Conservation (phyloP, 2,113 vertebrate species). For the Ctenomys sociabilis region DNA sequence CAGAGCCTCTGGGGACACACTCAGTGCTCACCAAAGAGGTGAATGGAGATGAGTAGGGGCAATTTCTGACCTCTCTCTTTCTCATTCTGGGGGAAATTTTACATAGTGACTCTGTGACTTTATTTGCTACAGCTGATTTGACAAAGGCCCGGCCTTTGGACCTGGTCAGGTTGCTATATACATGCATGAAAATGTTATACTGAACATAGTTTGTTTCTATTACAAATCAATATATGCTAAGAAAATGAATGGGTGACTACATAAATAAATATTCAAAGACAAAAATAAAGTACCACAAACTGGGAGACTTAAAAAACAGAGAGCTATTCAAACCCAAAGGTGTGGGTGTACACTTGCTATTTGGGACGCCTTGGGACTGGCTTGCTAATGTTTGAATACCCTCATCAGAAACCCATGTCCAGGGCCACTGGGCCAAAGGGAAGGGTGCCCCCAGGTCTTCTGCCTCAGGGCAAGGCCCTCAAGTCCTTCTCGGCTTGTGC, state of each 20-base stretch:
- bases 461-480: background rate
- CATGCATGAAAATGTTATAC: background rate
- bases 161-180: too few relatives aligned
- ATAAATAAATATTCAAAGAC: background rate
- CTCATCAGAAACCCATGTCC: background rate
- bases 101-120: background rate
- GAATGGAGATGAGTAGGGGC: background rate
- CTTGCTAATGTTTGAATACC: background rate
- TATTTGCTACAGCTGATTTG: too few relatives aligned
- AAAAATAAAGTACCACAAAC: background rate
- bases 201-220: background rate
- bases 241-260: background rate
- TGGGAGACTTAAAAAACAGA: background rate
- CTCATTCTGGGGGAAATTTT: background rate
- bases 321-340: background rate
- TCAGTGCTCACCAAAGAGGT: fast-evolving
- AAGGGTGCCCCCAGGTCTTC: background rate
- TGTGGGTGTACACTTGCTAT: background rate
- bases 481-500: background rate
- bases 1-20: background rate
- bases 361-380: too few relatives aligned
- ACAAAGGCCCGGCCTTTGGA: background rate
- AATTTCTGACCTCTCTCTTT: background rate
- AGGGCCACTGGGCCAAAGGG: background rate
- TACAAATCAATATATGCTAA: background rate